phyloP scores from a whole-genome alignment of 1,140 invertebrate genomes.

The Hycleus phaleratus region DNA sequence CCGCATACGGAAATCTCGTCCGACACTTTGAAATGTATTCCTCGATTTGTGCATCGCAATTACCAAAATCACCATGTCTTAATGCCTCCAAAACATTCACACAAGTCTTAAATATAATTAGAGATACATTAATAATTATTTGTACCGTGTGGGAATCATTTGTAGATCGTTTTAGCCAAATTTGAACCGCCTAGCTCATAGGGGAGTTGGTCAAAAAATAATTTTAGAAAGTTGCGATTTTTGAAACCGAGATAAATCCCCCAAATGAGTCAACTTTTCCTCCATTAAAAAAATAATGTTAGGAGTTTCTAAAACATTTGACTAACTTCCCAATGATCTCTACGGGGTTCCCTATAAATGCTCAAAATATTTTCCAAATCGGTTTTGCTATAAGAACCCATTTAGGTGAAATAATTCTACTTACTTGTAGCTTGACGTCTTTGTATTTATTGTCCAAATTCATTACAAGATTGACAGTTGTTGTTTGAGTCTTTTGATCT shows the following conservation, averaged over 20 bases:
- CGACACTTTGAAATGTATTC: constrained; percentile 66
- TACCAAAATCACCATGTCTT: constrained; percentile 68
- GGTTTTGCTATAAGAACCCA: too few species aligned
- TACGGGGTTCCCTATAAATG: background rate
- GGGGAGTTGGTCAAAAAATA: too few species aligned
- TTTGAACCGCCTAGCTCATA: too few species aligned
- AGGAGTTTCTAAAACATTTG: too few species aligned
- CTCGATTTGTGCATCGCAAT: constrained; percentile 56
- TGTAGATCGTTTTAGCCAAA: too few species aligned
- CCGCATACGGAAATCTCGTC: constrained; percentile 64
- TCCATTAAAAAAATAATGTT: too few species aligned
- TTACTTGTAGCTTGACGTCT: constrained; percentile 52
- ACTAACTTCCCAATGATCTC: too few species aligned
- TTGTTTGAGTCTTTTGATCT: constrained; percentile 50
- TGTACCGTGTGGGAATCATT: too few species aligned
- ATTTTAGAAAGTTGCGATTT: too few species aligned
- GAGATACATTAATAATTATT: background rate
- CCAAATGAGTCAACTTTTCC: too few species aligned
- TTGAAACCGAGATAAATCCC: too few species aligned
- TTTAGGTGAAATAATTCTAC: background rate
- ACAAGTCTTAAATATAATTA: constrained; percentile 53
- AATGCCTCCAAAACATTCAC: constrained; percentile 68
- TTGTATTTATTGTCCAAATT: constrained; percentile 49
- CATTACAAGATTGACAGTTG: constrained; percentile 56
- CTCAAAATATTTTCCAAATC: too few species aligned